Base-by-base conservation (phyloP, 2,113 vertebrate species). In the Passerina amoena region DNA sequence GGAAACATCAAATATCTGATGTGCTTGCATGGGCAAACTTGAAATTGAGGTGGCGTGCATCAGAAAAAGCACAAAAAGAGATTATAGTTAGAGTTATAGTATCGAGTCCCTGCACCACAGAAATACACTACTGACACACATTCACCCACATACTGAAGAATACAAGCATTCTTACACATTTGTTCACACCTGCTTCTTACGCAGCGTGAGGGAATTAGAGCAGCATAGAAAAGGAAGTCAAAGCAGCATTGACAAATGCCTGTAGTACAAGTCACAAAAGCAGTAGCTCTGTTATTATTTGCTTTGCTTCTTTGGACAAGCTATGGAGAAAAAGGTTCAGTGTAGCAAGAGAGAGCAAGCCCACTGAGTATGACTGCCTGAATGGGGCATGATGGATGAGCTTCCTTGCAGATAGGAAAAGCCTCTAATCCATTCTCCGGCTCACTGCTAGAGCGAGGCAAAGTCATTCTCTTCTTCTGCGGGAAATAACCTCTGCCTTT, bases 381-480 rank as follows among this genome's bases (percentile, higher is more conserved):
- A 96, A 92, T 76, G 76, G 56, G 59, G 66, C 89, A 92, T 96
- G 94, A 97, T 60, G 57, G 93, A 88, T 92, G 90, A 95, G 66
- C 60, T 95, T 88, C 81, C 73, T 93, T 91, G 75, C 20, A 20
- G 66, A 93, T 54, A 86, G 69, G 88, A 94, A 82, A 86, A 86
- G 66, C 73, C 37, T 93, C 88, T 89, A 92, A 94, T 95, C 91
- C 22, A 19, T 79, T 90, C 37, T 61, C 76, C 16, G 24, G 79
- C 88, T 96, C 87, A 88, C 38, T 95, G 73, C 91, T 97, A 91
- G 96, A 92, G 82, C 53, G 89, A 94, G 56, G 88, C 91, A 91
- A 93, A 94, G 77, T 37, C 19, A 65, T 72, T 97, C 65, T 81
- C 73, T 87, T 82, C 48, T 92, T 84, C 92, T 94, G 33, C n/a